Evolutionary conservation across 2,888 invertebrate species (phyloP), one percentile per base, ranked within the genome.

Genomic region (Pammene fasciana): DNA sequence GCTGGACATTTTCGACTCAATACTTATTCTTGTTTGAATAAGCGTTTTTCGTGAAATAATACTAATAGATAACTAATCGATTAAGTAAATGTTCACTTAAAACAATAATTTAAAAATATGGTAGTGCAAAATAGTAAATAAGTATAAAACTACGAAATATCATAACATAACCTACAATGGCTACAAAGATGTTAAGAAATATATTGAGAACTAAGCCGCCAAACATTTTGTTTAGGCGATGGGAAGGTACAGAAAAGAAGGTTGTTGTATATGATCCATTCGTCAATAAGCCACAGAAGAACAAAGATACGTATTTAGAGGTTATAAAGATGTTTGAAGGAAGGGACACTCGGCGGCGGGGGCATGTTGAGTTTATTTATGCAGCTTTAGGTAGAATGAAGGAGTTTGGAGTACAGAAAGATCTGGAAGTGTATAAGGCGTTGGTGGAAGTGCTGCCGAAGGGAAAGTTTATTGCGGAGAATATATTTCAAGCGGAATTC

Each of bases 281-380:
- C 80, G 83, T 85, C 41, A 84, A 86, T 18, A 80, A 93, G 36
- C 85, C 94, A 26, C 84, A 92, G 26, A 96, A 96, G 79, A 93
- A 94, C 64, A 96, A 95, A 77, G 88, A 95, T 14, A 93, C 94
- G 0, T 97, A 96, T 82, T 79, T 97, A 60, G 94, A 95, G 71
- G 95, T 96, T 86, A 91, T 98, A 65, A 94, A 95, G 75, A 94
- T 96, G 72, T 99, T 97, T 81, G 93, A 95, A 76, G 93, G 93
- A 38, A 93, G 94, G 52, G 95, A 95, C 75, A 93, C 93, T 0
- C 94, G 95, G 78, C 93, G 97, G 72, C 93, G 97, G 71, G 98
- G 98, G 54, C 97, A 98, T 85, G 97, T 98, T 0, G 98, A 99
- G 80, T 99, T 99, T 87, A 97, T 99, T 76, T 96, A 97, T 82